Conservation (phyloP, 2,113 vertebrate genomes). For the Oryzias woworae region DNA sequence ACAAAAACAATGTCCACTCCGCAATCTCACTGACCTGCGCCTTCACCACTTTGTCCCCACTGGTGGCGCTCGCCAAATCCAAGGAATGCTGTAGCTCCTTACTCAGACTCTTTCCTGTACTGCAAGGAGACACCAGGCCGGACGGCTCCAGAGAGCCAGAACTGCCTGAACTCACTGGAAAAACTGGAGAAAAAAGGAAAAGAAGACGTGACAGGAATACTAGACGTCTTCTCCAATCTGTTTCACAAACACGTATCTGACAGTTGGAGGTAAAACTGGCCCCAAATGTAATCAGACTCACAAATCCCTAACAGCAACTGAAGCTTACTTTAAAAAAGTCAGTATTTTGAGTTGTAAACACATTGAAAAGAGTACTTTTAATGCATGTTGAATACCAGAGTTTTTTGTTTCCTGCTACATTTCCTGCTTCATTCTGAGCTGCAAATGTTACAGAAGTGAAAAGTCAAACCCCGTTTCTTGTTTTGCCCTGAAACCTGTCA, state of each 20-base stretch:
- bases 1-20: neutral
- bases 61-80: constrained; percentile 96
- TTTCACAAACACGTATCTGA: neutral
- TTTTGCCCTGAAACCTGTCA: too few relatives aligned
- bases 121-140: constrained; percentile 84
- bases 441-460: too few relatives aligned
- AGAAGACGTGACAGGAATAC: neutral
- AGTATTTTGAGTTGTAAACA: too few relatives aligned
- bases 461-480: too few relatives aligned
- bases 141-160: constrained; percentile 70
- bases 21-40: constrained; percentile 83
- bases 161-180: constrained; percentile 55
- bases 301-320: too few relatives aligned
- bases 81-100: constrained; percentile 94
- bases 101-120: constrained; percentile 81
- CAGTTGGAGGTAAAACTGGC: too few relatives aligned
- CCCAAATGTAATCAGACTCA: too few relatives aligned
- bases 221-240: neutral
- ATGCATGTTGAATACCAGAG: too few relatives aligned
- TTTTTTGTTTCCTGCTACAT: too few relatives aligned
- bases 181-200: constrained; percentile 39
- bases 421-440: too few relatives aligned
- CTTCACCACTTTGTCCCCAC: constrained; percentile 95
- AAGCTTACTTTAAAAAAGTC: too few relatives aligned
- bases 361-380: too few relatives aligned